These are phyloP conservation scores for Agapetus fuscipes DNA, from an alignment of 2,888 invertebrate species.

Conservation along the genomic window DNA sequence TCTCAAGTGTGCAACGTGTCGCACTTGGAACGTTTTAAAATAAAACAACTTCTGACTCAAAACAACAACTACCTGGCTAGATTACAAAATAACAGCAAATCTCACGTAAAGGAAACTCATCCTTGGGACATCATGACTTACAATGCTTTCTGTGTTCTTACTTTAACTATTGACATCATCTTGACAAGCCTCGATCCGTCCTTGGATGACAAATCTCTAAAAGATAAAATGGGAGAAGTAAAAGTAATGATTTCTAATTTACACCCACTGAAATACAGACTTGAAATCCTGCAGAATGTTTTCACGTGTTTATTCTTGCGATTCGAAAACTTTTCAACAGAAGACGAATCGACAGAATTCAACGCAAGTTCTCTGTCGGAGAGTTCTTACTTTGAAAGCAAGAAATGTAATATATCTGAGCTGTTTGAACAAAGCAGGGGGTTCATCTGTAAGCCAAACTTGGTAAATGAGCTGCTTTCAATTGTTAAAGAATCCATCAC, in stretches of 20 bases:
- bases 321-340: constrained; percentile 49
- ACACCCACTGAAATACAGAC: constrained; percentile 38
- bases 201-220: constrained; percentile 32
- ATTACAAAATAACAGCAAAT: constrained; percentile 29
- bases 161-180: constrained; percentile 41
- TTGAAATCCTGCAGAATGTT: constrained; percentile 62
- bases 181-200: constrained; percentile 33
- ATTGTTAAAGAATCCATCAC: constrained; percentile 47
- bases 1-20: constrained; percentile 43
- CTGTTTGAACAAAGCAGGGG: constrained; percentile 24
- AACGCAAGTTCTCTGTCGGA: constrained; percentile 40
- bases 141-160: constrained; percentile 43
- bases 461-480: constrained; percentile 48
- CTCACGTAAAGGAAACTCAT: constrained; percentile 5
- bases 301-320: constrained; percentile 61
- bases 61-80: constrained; percentile 40
- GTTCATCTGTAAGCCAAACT: constrained; percentile 50
- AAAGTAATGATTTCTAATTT: constrained; percentile 40
- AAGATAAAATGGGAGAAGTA: constrained; percentile 37
- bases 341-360: constrained; percentile 39
- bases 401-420: constrained; percentile 15
- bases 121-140: constrained; percentile 41
- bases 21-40: constrained; percentile 42
- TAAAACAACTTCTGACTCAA: constrained; percentile 37
- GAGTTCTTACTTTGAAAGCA: constrained; percentile 37